Evolutionary conservation across 2,797 vertebrate species (phyloP), one percentile per base, ranked within the genome.

Genomic region (Discoglossus pictus): DNA sequence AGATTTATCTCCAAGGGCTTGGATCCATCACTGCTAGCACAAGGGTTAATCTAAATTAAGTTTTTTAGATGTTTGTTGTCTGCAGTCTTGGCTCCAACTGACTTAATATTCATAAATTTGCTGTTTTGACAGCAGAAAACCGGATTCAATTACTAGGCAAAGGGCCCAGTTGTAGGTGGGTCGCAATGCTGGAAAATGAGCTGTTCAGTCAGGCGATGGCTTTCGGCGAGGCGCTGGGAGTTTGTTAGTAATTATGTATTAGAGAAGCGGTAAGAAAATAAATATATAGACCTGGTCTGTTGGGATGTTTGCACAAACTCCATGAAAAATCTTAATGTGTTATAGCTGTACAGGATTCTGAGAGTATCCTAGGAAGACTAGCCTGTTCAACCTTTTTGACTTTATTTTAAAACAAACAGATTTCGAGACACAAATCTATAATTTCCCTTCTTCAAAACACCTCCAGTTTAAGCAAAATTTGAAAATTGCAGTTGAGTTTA

Each of bases 21-120:
- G n/a, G n/a, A 31, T 36, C 50, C 6, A 23, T 36, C n/a, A 5
- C 18, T 20, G 5, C 43, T 4, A 21, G 9, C 18, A 20, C 6
- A 46, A 21, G 43, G 17, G 44, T 47, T 47, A 47, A 47, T 21
- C 17, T 21, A 13, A 47, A 47, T 47, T 10, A 47, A 21, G 17
- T 3, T 3, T 12, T 47, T 47, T 47, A 39, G 52, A 9, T 20
- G 17, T 47, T 21, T 54, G 52, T n/a, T 11, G 20, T 61, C 8
- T 20, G 75, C 73, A 65, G 74, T 70, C 55, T 71, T 63, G 73
- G 71, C 75, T 78, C 69, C 65, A 76, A 74, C 72, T 64, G 67
- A 66, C 78, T 83, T 80, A 73, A 76, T 80, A 80, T 83, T 81
- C 76, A 76, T 82, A 79, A 84, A 80, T 79, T 86, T 80, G 77